Conservation (phyloP, 2,113 vertebrate species). For the Sprattus sprattus region DNA sequence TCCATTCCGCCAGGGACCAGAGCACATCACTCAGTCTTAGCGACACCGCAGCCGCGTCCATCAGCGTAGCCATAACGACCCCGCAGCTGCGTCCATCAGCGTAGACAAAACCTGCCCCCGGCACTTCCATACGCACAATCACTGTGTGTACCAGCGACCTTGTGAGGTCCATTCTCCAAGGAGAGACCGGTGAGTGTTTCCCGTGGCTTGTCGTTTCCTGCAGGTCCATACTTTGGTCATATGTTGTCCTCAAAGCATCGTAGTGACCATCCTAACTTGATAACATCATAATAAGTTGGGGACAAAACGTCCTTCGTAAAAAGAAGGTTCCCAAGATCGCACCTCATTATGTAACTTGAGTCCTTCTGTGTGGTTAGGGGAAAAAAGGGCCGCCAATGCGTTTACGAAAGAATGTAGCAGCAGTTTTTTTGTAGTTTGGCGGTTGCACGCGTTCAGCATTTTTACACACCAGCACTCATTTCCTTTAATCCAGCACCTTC, state of each 20-base stretch:
- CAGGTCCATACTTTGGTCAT: too few relatives aligned
- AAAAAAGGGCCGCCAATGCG: not conserved
- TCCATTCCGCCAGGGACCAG: not conserved
- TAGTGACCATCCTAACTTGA: not conserved
- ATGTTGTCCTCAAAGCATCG: not conserved
- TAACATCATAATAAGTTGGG: not conserved
- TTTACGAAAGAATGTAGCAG: not conserved
- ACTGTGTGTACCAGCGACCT: too few relatives aligned
- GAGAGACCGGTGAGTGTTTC: too few relatives aligned
- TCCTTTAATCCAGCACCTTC: not conserved
- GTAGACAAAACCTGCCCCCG: not conserved
- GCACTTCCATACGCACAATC: too few relatives aligned
- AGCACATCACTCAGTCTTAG: not conserved
- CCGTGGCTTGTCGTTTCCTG: too few relatives aligned
- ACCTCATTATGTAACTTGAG: not conserved
- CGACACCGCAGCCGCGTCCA: not conserved
- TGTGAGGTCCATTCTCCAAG: too few relatives aligned
- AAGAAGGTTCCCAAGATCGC: not conserved
- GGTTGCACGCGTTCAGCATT: not conserved
- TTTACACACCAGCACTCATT: constrained; percentile 5
- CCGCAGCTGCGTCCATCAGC: not conserved
- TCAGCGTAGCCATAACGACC: not conserved
- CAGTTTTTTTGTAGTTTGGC: not conserved
- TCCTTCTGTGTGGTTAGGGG: not conserved
- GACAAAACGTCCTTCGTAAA: not conserved